Conservation (phyloP, 2,888 invertebrate species). For the Neoascia interrupta region DNA sequence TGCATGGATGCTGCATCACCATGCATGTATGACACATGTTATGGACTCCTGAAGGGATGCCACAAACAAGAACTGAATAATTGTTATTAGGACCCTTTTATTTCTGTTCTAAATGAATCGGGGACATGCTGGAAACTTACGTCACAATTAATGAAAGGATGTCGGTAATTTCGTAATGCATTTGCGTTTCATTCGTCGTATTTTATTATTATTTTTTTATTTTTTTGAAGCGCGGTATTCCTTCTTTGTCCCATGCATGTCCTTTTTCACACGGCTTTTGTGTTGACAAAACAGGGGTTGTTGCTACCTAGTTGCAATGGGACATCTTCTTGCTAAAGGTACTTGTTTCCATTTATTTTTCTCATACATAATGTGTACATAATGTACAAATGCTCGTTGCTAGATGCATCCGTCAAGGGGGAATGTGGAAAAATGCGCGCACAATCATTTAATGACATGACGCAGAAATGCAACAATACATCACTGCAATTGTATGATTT, state of each 20-base stretch:
- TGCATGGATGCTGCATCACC: not conserved
- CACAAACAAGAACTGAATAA: slow-evolving; percentile 16
- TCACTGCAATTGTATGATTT: slow-evolving; percentile 36
- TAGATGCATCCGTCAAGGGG: not conserved
- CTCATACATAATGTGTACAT: not conserved
- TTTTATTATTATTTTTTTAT: not conserved
- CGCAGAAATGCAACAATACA: slow-evolving; percentile 62
- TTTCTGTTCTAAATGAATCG: slow-evolving; percentile 42
- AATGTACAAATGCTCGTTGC: not conserved
- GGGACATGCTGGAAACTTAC: slow-evolving; percentile 57
- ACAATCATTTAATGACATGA: slow-evolving; percentile 52
- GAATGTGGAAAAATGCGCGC: slow-evolving; percentile 1
- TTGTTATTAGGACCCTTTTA: slow-evolving; percentile 4
- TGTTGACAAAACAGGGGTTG: slow-evolving; percentile 56
- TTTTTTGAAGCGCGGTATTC: not conserved
- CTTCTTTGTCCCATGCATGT: slow-evolving; percentile 35
- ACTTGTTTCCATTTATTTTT: slow-evolving; percentile 4
- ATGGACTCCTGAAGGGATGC: not conserved
- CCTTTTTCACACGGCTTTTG: slow-evolving; percentile 45
- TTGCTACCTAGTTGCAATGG: slow-evolving; percentile 48
- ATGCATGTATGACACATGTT: no score
- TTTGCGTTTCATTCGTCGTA: slow-evolving; percentile 47
- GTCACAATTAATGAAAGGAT: slow-evolving; percentile 67
- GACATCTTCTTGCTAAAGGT: slow-evolving; percentile 38
- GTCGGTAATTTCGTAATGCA: slow-evolving; percentile 66